Conservation (phyloP, 1,140 invertebrate species). For the Listronotus bonariensis region DNA sequence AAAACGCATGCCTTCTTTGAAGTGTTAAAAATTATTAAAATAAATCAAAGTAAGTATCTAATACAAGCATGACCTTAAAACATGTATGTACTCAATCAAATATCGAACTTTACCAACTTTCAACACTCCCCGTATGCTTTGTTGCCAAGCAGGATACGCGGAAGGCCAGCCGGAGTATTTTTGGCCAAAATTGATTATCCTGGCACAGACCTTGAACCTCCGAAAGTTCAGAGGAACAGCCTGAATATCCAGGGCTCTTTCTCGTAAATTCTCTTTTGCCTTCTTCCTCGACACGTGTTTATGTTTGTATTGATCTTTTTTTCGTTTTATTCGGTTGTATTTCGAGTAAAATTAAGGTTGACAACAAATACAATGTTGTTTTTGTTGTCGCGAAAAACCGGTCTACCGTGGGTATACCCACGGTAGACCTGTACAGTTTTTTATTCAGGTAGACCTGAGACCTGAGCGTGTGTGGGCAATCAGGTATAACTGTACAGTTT, state of each 20-base stretch:
- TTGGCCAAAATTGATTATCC: conserved; percentile 30
- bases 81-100: background rate
- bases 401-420: no score
- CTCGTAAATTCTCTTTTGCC: conserved; percentile 9
- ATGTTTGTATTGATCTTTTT: conserved; percentile 19
- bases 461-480: no score
- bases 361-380: background rate
- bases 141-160: conserved; percentile 16
- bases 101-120: background rate
- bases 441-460: no score
- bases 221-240: conserved; percentile 14
- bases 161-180: conserved; percentile 21
- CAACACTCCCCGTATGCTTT: conserved; percentile 4
- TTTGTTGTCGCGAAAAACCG: no score
- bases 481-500: no score
- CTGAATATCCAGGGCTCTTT: conserved; percentile 25
- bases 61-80: no score
- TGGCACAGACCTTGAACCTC: conserved; percentile 30
- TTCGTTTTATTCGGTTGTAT: background rate
- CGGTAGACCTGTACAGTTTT: no score
- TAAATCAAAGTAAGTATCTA: no score
- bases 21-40: no score
- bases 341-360: background rate
- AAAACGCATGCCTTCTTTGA: no score
- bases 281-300: conserved; percentile 15